A percentile compares a stretch with the other conserved stretches of the same genome.
These are phyloP conservation scores for Taenaris catops DNA, from an alignment of 2,888 invertebrate genomes.

Conservation along the genomic window DNA sequence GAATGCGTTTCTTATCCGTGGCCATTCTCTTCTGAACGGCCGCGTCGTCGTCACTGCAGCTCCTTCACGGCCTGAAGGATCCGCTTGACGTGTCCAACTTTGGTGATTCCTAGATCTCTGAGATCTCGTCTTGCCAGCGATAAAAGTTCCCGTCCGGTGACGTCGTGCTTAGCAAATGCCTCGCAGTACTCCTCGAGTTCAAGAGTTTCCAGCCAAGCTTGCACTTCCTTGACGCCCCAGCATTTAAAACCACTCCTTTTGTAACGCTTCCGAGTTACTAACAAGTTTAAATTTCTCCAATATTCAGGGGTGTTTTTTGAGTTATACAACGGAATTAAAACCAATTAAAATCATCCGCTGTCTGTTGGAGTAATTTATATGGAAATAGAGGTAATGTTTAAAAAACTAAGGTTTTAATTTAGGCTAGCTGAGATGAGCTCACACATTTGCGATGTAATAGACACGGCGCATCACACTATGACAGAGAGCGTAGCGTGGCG, in stretches of 20 bases:
- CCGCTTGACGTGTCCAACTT: conserved; percentile 97
- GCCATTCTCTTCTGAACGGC: conserved; percentile 73
- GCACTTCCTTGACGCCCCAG: conserved; percentile 95
- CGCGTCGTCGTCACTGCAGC: conserved; percentile 69
- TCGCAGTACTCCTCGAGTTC: conserved; percentile 94
- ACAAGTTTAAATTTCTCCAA: too few relatives aligned
- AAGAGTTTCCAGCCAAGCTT: conserved; percentile 92
- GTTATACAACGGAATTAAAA: too few relatives aligned
- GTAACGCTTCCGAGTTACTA: conserved; percentile 67
- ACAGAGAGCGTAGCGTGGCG: too few relatives aligned
- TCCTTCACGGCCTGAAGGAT: conserved; percentile 96
- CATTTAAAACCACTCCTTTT: conserved; percentile 50
- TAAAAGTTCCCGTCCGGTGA: conserved; percentile 93
- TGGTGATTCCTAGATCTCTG: conserved; percentile 94
- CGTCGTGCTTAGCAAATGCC: conserved; percentile 94
- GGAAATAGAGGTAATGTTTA: too few relatives aligned
- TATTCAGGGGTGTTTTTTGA: too few relatives aligned
- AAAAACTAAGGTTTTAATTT: too few relatives aligned
- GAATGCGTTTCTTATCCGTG: conserved; percentile 33
- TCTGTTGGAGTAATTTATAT: too few relatives aligned
- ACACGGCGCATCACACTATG: too few relatives aligned
- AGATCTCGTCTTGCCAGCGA: conserved; percentile 92
- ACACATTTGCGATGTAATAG: too few relatives aligned
- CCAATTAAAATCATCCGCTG: too few relatives aligned
- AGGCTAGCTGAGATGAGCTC: too few relatives aligned